Percentiles rank a stretch among this genome's conserved stretches.
Conservation (phyloP, 2,797 vertebrate genomes). For the Gymnodraco acuticeps region DNA sequence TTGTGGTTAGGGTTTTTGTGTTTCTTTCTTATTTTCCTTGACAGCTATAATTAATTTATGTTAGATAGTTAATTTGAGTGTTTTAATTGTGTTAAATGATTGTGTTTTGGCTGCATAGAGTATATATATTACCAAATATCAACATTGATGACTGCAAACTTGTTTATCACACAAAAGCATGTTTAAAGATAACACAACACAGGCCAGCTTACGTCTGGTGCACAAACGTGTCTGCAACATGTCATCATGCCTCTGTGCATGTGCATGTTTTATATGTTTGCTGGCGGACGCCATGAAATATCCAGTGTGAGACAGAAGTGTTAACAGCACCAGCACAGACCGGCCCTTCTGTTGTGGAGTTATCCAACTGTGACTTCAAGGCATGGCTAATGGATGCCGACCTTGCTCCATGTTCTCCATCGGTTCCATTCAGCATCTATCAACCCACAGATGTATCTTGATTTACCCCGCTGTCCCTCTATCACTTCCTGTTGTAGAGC, state of each 20-base stretch:
- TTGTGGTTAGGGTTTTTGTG: not conserved
- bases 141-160: not conserved
- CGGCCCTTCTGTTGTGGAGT: slow-evolving; percentile 58
- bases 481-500: slow-evolving; percentile 56
- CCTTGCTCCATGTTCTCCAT: slow-evolving; percentile 76
- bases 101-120: not conserved
- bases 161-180: not conserved
- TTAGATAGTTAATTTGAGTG: not conserved
- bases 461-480: slow-evolving; percentile 68
- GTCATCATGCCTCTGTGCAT: slow-evolving; percentile 5
- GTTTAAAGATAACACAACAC: not conserved
- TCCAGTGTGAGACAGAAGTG: slow-evolving; percentile 42
- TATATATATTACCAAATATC: too few relatives aligned
- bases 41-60: not conserved
- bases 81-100: not conserved
- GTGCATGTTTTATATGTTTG: not conserved
- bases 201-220: not conserved
- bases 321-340: slow-evolving; percentile 35
- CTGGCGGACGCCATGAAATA: slow-evolving; percentile 20
- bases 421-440: slow-evolving; percentile 77
- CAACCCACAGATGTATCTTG: slow-evolving; percentile 78
- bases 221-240: not conserved
- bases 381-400: slow-evolving; percentile 78
- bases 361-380: slow-evolving; percentile 71
- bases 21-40: not conserved